A percentile compares a stretch with the other conserved stretches of the same genome.
Evolutionary conservation across 2,113 vertebrate genomes (phyloP).

Genomic region (Rhegmatorhina hoffmannsi): DNA sequence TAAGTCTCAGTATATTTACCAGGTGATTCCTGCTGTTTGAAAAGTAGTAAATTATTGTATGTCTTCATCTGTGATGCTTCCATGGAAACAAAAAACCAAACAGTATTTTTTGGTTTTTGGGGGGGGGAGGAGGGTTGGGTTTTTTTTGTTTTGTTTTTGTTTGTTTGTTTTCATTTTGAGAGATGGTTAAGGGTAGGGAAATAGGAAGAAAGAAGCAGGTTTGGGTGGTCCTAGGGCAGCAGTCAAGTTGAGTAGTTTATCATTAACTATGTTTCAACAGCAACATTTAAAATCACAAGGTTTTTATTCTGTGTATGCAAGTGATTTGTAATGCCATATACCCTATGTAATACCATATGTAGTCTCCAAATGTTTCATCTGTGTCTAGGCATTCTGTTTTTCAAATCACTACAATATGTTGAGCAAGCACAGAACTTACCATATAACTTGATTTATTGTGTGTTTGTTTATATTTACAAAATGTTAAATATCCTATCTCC

Average conservation of each 20-base stretch:
- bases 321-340: constrained; percentile 16
- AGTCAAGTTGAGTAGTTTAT: background rate
- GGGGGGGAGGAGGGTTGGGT: too few relatives aligned
- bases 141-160: too few relatives aligned
- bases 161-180: background rate
- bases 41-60: constrained; percentile 45
- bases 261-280: constrained; percentile 23
- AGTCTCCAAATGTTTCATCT: constrained; percentile 61
- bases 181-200: background rate
- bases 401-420: constrained; percentile 61
- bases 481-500: constrained; percentile 23
- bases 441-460: background rate
- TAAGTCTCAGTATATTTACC: constrained; percentile 32
- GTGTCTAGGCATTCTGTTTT: constrained; percentile 10
- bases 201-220: background rate
- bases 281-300: constrained; percentile 26
- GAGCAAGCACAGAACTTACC: constrained; percentile 7
- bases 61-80: constrained; percentile 9
- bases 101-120: too few relatives aligned
- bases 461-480: constrained; percentile 43
- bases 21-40: constrained; percentile 54
- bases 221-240: background rate
- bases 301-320: constrained; percentile 5
- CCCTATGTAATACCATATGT: constrained; percentile 38
- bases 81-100: constrained; percentile 18